Conservation (phyloP, 2,797 vertebrate genomes). For the Pagetopsis macropterus region DNA sequence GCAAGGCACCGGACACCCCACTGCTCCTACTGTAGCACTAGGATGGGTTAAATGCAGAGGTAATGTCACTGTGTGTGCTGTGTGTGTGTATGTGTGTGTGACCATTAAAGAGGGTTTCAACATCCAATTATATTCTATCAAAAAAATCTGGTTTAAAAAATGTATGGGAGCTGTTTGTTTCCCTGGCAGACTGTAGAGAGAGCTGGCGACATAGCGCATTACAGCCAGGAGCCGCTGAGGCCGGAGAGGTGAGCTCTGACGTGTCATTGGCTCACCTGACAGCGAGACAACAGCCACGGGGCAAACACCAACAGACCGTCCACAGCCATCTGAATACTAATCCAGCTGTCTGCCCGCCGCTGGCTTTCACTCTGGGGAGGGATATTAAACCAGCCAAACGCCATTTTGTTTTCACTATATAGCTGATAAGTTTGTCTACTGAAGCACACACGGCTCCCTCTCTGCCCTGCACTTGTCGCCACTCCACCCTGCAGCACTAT, state of each 20-base stretch:
- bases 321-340: conserved; percentile 67
- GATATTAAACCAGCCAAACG: conserved; percentile 57
- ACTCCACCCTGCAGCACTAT: conserved; percentile 27
- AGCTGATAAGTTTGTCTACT: conserved; percentile 48
- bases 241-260: conserved; percentile 59
- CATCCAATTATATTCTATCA: too few relatives aligned
- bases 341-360: conserved; percentile 47
- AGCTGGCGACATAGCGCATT: conserved; percentile 34
- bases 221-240: conserved; percentile 43
- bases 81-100: too few relatives aligned
- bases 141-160: not conserved
- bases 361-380: conserved; percentile 42
- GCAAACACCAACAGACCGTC: conserved; percentile 66
- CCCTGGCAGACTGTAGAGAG: not conserved
- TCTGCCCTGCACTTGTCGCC: conserved; percentile 28
- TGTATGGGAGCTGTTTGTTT: conserved; percentile 11
- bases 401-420: conserved; percentile 38
- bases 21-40: too few relatives aligned
- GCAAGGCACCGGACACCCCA: too few relatives aligned
- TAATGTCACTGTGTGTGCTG: too few relatives aligned
- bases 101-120: too few relatives aligned
- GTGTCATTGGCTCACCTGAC: conserved; percentile 67
- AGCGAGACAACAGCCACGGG: conserved; percentile 72
- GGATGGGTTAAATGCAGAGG: too few relatives aligned
- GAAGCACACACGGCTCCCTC: conserved; percentile 35